phyloP scores from a whole-genome alignment of 37 sponge, comb jelly and placozoan species.

The Tethya wilhelma region DNA sequence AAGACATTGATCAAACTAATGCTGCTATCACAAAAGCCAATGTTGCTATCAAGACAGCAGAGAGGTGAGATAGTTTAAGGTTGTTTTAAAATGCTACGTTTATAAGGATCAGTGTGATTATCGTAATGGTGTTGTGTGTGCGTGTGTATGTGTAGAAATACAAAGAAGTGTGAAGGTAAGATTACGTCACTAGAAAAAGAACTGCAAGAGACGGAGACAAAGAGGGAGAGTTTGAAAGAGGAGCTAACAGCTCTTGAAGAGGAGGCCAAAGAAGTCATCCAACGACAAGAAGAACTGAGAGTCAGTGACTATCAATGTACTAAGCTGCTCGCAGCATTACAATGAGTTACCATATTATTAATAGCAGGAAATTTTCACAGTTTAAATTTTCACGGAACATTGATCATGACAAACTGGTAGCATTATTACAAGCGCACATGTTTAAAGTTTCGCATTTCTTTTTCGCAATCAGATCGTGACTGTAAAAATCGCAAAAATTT shows the following conservation, averaged over 20 bases:
- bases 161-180: constrained; percentile 72
- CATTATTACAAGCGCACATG: no score
- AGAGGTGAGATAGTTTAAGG: constrained; percentile 32
- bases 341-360: no score
- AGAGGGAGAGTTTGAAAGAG: constrained; percentile 42
- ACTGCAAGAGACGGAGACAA: constrained; percentile 32
- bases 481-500: no score
- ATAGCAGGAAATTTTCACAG: no score
- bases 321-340: no score
- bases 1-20: constrained; percentile 73
- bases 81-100: background rate
- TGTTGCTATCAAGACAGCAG: constrained; percentile 84
- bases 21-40: constrained; percentile 85
- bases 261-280: constrained; percentile 62
- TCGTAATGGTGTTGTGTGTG: no score
- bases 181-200: constrained; percentile 72
- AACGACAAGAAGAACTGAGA: constrained; percentile 38
- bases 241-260: constrained; percentile 66
- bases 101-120: background rate
- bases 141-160: constrained; percentile 48
- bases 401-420: no score
- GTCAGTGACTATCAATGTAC: constrained; percentile 39
- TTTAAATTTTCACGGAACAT: no score
- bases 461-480: no score
- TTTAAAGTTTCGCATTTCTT: no score